These are phyloP conservation scores for Cynopterus sphinx DNA, from an alignment of 2,797 vertebrate genomes.

Conservation along the genomic window DNA sequence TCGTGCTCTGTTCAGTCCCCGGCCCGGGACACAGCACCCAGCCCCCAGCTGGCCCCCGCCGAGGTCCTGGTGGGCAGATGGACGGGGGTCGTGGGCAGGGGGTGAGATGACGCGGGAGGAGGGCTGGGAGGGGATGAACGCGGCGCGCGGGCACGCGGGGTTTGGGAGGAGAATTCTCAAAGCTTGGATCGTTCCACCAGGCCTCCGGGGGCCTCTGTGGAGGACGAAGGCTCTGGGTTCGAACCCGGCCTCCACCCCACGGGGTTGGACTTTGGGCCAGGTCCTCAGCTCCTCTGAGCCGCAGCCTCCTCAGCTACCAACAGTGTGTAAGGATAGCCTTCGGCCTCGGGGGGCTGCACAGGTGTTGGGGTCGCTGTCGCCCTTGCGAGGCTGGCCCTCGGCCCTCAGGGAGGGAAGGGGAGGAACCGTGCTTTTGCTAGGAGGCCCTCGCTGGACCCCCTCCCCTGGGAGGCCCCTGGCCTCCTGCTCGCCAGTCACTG, in stretches of 20 bases:
- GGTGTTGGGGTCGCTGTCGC: neutral
- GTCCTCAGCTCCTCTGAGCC: neutral
- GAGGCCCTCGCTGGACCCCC: neutral
- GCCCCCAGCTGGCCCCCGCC: fast-evolving
- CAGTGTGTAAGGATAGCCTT: no score
- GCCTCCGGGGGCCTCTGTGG: neutral
- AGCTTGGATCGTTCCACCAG: neutral
- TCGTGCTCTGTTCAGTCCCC: neutral
- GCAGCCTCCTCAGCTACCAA: neutral
- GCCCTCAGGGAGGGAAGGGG: neutral
- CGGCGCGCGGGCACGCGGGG: fast-evolving
- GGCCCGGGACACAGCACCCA: fast-evolving
- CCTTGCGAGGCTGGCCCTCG: neutral
- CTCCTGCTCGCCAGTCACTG: neutral
- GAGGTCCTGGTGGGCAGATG: neutral
- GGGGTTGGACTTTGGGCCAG: neutral
- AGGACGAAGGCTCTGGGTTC: neutral
- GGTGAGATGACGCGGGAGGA: neutral
- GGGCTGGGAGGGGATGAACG: fast-evolving
- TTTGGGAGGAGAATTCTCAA: neutral
- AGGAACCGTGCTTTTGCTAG: fast-evolving
- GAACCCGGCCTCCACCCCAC: neutral
- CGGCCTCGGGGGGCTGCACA: fast-evolving
- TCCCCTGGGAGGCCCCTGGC: neutral
- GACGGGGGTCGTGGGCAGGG: fast-evolving